These are phyloP conservation scores for Agrenia bidenticulata DNA, from an alignment of 2,888 invertebrate genomes.

Conservation along the genomic window DNA sequence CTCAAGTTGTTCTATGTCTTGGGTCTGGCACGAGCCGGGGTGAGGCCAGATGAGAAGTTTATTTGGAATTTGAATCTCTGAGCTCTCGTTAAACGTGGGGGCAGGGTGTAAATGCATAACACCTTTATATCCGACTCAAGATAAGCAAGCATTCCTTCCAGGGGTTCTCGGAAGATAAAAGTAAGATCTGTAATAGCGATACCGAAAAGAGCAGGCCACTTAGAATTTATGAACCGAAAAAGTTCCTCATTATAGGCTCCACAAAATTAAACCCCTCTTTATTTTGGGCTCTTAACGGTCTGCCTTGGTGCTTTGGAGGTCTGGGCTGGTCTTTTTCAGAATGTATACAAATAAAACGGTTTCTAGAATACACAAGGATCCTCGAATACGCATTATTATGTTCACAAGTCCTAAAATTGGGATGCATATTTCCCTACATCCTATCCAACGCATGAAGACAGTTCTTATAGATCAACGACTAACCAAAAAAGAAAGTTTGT, in stretches of 20 bases:
- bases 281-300: too few relatives aligned
- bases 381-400: too few relatives aligned
- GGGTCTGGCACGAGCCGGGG: slow-evolving; percentile 5
- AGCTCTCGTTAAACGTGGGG: neutral
- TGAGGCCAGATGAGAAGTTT: neutral
- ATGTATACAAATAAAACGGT: too few relatives aligned
- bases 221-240: slow-evolving; percentile 11
- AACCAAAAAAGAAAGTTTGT: too few relatives aligned
- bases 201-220: slow-evolving; percentile 12
- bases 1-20: neutral
- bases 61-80: slow-evolving; percentile 11
- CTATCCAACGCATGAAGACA: too few relatives aligned
- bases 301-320: too few relatives aligned
- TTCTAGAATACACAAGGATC: too few relatives aligned
- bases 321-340: too few relatives aligned
- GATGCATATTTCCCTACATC: too few relatives aligned
- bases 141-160: neutral
- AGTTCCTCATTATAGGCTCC: neutral
- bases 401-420: too few relatives aligned
- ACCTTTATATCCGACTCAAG: neutral
- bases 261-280: neutral
- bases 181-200: neutral
- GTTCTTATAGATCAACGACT: too few relatives aligned
- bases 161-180: neutral
- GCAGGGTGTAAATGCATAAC: neutral